phyloP scores from a whole-genome alignment of 2,797 vertebrate genomes.

The Chloroceryle inda region DNA sequence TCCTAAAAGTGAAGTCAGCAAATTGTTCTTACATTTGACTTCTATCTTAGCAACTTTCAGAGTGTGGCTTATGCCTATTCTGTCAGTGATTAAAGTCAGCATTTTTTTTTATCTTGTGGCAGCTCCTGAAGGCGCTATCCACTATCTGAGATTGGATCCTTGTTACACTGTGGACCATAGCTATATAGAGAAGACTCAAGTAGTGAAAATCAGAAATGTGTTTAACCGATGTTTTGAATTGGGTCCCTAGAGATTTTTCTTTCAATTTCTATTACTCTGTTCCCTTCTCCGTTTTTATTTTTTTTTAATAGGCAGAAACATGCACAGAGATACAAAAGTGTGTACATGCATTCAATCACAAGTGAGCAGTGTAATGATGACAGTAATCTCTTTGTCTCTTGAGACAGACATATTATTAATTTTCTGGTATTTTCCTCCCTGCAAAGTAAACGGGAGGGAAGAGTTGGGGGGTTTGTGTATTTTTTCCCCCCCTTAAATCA shows the following conservation, averaged over 20 bases:
- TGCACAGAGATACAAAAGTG: fast-evolving
- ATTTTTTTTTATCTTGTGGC: not conserved
- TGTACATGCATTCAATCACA: not conserved
- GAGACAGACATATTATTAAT: not conserved
- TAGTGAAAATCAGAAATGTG: not conserved
- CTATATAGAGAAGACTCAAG: not conserved
- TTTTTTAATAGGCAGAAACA: not conserved
- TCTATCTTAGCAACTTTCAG: not conserved
- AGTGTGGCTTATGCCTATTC: not conserved
- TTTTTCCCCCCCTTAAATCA: not conserved
- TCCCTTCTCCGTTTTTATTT: not conserved
- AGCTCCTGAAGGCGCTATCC: not conserved
- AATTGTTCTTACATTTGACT: not conserved
- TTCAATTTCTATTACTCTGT: not conserved
- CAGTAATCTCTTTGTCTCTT: not conserved
- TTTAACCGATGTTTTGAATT: not conserved
- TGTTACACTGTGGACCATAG: not conserved
- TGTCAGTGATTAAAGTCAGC: not conserved
- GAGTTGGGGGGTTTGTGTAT: fast-evolving
- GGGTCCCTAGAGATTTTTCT: not conserved
- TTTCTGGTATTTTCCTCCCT: not conserved
- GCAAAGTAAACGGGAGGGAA: not conserved
- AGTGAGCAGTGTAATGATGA: not conserved
- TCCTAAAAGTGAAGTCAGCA: not conserved
- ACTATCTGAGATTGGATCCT: not conserved